Conservation (phyloP, 1,140 invertebrate genomes). For the Eriosoma lanigerum region DNA sequence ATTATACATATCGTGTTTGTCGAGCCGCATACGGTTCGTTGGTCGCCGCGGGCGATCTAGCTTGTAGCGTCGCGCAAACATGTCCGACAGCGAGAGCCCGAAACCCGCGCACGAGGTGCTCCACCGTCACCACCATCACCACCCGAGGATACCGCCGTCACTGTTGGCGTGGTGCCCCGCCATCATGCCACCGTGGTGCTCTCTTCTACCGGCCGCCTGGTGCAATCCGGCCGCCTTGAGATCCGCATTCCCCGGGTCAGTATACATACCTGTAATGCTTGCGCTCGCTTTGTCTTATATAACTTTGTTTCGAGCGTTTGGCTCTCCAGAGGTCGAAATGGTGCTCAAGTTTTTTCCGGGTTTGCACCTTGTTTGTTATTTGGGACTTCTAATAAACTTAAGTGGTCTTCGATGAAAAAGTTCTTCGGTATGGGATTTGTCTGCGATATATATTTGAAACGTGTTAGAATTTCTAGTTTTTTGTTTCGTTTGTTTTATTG, state of each 20-base stretch:
- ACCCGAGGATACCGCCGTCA: slow-evolving; percentile 52
- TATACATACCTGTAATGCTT: slow-evolving; percentile 17
- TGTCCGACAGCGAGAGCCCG: slow-evolving; percentile 45
- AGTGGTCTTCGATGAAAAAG: too few species aligned
- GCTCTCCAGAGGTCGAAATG: too few species aligned
- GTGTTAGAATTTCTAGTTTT: too few species aligned
- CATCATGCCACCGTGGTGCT: slow-evolving; percentile 55
- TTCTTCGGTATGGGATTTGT: too few species aligned
- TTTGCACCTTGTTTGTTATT: too few species aligned
- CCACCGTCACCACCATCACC: slow-evolving; percentile 28
- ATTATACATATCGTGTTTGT: not conserved
- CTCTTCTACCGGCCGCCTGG: slow-evolving; percentile 55
- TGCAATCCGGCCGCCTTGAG: slow-evolving; percentile 54
- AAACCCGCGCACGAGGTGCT: slow-evolving; percentile 32
- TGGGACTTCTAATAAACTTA: too few species aligned
- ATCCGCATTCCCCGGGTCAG: slow-evolving; percentile 56
- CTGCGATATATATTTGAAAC: too few species aligned
- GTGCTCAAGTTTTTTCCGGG: too few species aligned
- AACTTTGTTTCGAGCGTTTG: too few species aligned
- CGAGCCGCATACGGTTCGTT: not conserved
- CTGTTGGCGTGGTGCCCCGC: slow-evolving; percentile 55
- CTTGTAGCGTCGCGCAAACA: not conserved
- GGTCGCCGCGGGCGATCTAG: not conserved
- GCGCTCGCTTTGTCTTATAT: too few species aligned
- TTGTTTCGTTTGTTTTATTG: too few species aligned